These are phyloP conservation scores for Eupithecia dodoneata DNA, from an alignment of 2,888 invertebrate genomes.

Conservation along the genomic window DNA sequence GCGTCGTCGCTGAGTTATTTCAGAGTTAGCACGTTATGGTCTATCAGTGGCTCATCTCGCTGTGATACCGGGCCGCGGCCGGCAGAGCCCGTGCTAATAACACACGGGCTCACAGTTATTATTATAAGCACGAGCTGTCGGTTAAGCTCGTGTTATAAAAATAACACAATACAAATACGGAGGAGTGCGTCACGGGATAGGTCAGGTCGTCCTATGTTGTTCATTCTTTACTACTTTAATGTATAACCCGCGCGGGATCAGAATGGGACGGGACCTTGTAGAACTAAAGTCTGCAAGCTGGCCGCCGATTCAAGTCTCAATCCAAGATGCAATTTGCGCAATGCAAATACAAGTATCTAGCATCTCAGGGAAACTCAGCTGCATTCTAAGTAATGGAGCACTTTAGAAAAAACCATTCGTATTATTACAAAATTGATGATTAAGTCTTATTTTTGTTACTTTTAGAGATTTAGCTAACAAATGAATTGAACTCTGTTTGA, in stretches of 20 bases:
- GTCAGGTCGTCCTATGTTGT: not conserved
- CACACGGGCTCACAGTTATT: not conserved
- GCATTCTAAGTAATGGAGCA: not conserved
- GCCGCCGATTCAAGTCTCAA: not conserved
- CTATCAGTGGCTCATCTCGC: not conserved
- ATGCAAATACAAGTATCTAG: not conserved
- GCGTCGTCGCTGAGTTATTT: not conserved
- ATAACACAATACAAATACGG: not conserved
- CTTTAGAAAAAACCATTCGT: not conserved
- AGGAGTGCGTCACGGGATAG: not conserved
- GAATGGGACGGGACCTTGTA: not conserved
- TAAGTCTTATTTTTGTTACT: not conserved
- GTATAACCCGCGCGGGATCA: not conserved
- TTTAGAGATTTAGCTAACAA: not conserved
- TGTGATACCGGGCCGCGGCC: not conserved
- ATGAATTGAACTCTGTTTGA: not conserved
- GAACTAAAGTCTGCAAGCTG: not conserved
- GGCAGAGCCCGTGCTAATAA: not conserved
- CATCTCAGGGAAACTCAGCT: not conserved
- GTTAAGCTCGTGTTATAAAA: not conserved
- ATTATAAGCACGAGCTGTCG: not conserved
- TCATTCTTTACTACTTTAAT: not conserved
- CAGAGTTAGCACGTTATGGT: not conserved
- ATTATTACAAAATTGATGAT: not conserved
- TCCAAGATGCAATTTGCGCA: not conserved